Evolutionary conservation across 2,113 vertebrate species (phyloP).

Genomic region (Calidris pygmaea): DNA sequence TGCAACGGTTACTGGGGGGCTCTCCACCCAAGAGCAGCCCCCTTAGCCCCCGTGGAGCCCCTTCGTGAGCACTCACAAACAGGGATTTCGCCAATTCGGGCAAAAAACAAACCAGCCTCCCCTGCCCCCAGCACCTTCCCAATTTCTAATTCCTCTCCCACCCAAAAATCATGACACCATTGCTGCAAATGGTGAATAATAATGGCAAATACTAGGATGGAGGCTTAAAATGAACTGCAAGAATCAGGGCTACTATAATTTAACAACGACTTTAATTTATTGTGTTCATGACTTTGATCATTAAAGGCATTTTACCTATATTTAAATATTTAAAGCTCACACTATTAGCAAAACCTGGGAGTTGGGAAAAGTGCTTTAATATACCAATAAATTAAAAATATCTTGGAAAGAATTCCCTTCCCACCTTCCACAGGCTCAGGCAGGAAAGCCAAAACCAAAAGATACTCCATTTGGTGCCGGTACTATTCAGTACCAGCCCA

Average conservation of each 20-base stretch:
- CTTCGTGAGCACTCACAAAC: background rate
- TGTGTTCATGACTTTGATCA: background rate
- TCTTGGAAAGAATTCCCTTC: background rate
- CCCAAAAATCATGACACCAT: background rate
- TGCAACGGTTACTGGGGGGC: background rate
- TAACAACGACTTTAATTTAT: background rate
- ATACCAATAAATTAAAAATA: background rate
- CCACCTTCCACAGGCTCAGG: background rate
- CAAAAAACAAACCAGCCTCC: background rate
- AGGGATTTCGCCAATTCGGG: background rate
- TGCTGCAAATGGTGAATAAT: background rate
- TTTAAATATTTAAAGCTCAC: background rate
- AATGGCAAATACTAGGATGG: background rate
- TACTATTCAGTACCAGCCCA: background rate
- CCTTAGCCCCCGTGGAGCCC: background rate
- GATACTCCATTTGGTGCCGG: rapidly evolving
- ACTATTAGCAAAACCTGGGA: background rate
- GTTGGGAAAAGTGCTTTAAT: background rate
- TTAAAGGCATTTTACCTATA: background rate
- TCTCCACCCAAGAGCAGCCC: background rate
- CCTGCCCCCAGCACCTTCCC: background rate
- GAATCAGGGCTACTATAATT: background rate
- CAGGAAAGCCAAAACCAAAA: background rate
- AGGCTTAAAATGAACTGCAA: background rate
- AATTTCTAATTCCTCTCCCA: background rate